Conservation (phyloP, 2,113 vertebrate genomes). For the Hippocampus abdominalis region DNA sequence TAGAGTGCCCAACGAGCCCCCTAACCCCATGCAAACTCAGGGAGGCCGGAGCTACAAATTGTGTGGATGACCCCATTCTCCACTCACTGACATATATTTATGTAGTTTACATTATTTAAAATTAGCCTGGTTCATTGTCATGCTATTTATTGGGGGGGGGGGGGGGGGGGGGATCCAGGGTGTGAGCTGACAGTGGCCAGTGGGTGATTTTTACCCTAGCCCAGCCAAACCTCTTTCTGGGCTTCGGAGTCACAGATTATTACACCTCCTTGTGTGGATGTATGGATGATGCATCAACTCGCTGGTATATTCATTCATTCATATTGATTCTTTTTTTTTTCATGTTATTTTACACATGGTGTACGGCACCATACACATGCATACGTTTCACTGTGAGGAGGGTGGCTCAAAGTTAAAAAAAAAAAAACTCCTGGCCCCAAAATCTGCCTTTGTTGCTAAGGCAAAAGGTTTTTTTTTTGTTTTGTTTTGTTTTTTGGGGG, state of each 20-base stretch:
- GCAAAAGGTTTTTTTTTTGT: conserved; percentile 52
- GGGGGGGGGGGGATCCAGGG: not conserved
- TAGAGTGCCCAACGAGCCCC: no score
- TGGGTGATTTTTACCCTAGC: not conserved
- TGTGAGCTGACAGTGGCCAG: not conserved
- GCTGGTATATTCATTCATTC: no score
- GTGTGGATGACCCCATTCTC: not conserved
- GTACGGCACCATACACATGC: no score
- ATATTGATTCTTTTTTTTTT: not conserved
- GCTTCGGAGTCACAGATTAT: not conserved
- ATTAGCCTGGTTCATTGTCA: not conserved
- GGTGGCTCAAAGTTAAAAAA: not conserved
- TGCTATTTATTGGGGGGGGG: not conserved
- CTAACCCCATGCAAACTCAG: no score
- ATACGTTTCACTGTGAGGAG: conserved; percentile 13
- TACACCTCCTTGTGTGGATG: not conserved
- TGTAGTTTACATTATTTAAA: not conserved
- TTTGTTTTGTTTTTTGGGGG: conserved; percentile 24
- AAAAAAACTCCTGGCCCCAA: conserved; percentile 2
- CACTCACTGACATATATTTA: not conserved
- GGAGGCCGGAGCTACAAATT: no score
- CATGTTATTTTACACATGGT: not conserved
- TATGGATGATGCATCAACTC: not conserved
- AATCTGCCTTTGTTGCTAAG: conserved; percentile 54
- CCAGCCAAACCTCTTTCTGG: not conserved